Percentiles rank a stretch among this genome's conserved stretches.
These are phyloP conservation scores for Steinernema khuongi DNA, from an alignment of 1,140 invertebrate genomes.

Conservation along the genomic window DNA sequence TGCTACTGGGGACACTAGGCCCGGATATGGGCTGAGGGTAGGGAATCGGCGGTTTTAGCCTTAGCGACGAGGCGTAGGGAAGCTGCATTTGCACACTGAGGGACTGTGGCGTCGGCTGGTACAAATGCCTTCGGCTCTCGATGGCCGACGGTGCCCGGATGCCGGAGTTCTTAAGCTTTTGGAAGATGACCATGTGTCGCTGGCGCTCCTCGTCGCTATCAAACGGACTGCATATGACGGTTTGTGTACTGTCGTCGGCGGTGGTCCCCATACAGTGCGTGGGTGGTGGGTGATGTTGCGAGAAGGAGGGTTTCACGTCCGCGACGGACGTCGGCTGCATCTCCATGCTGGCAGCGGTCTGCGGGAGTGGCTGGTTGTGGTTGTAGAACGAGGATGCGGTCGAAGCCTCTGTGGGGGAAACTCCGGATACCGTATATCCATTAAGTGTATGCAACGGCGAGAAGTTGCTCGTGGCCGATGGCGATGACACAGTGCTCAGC, in stretches of 20 bases:
- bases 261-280: background rate
- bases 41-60: background rate
- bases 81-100: background rate
- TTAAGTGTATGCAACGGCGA: conserved; percentile 5
- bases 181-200: background rate
- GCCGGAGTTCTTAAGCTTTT: background rate
- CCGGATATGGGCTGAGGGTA: conserved; percentile 4
- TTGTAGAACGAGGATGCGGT: background rate
- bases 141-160: background rate
- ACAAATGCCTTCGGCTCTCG: background rate
- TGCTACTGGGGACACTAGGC: background rate
- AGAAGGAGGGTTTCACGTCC: background rate
- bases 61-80: background rate
- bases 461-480: background rate
- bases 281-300: background rate
- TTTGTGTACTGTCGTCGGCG: background rate
- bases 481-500: conserved; percentile 3
- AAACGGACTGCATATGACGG: conserved; percentile 3
- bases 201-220: background rate
- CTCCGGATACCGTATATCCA: background rate
- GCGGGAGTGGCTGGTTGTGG: background rate
- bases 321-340: background rate
- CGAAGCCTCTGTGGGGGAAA: background rate
- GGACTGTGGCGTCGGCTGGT: background rate
- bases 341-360: conserved; percentile 1